phyloP scores from a whole-genome alignment of 2,888 invertebrate genomes.

The Fabriciana adippe region DNA sequence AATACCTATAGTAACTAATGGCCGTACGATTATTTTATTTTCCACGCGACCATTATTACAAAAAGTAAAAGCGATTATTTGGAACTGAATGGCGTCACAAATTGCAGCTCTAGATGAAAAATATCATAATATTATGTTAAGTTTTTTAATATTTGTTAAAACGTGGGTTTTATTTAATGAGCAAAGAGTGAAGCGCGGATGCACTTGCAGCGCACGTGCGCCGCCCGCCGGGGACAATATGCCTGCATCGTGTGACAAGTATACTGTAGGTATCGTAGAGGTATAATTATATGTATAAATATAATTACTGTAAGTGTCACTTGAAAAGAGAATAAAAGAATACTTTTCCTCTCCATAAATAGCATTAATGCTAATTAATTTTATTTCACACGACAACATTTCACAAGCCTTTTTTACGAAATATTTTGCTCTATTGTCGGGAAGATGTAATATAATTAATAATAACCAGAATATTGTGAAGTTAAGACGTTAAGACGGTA shows the following conservation, averaged over 20 bases:
- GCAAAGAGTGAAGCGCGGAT: background rate
- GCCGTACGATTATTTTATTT: background rate
- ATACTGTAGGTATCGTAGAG: background rate
- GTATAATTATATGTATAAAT: background rate
- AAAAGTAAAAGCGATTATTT: slow-evolving; percentile 4
- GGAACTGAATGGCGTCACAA: slow-evolving; percentile 1
- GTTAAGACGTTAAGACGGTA: background rate
- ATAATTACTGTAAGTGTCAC: too few relatives aligned
- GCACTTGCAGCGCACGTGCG: slow-evolving; percentile 3
- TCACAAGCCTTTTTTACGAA: background rate
- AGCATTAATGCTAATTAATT: too few relatives aligned
- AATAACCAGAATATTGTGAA: background rate
- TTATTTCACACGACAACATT: background rate
- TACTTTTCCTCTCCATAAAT: too few relatives aligned
- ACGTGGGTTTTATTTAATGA: too few relatives aligned
- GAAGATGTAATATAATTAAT: too few relatives aligned
- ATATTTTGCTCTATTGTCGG: background rate
- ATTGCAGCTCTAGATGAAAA: background rate
- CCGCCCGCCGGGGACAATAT: too few relatives aligned
- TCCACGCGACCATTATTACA: slow-evolving; percentile 8
- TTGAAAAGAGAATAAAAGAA: too few relatives aligned
- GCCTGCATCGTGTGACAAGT: background rate
- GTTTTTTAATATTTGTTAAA: background rate
- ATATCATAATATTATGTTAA: background rate
- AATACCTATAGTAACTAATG: background rate